phyloP scores from a whole-genome alignment of 2,797 vertebrate species.

The Dipus sagitta region DNA sequence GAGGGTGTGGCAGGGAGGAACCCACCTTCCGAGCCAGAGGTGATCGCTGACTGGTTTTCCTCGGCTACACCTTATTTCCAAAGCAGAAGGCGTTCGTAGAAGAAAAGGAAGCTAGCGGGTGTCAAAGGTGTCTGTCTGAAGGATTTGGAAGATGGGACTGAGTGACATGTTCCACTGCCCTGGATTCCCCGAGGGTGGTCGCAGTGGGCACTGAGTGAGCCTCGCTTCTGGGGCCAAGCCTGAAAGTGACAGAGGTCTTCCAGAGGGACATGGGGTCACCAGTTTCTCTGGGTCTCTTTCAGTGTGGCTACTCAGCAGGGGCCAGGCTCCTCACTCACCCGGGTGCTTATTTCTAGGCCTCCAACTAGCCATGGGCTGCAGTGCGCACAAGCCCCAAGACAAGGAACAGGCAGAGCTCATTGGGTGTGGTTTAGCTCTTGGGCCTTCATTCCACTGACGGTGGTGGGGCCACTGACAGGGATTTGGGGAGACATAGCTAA shows the following conservation, averaged over 20 bases:
- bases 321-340: neutral
- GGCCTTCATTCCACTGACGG: neutral
- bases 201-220: neutral
- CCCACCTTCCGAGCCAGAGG: neutral
- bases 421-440: neutral
- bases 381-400: neutral
- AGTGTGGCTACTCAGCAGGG: neutral
- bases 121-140: too few relatives aligned
- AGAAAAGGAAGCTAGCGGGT: neutral
- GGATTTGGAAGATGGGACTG: neutral
- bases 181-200: neutral
- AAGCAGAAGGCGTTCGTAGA: neutral
- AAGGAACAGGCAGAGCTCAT: neutral
- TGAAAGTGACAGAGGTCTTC: neutral
- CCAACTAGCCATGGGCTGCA: neutral
- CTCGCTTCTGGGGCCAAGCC: neutral
- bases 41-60: slow-evolving; percentile 23
- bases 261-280: neutral
- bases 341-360: neutral
- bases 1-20: neutral
- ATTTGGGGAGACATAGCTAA: neutral
- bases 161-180: neutral
- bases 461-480: neutral
- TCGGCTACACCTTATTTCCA: neutral
- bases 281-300: neutral